phyloP scores from a whole-genome alignment of 2,888 invertebrate species.

The Nephrocerus scutellatus region DNA sequence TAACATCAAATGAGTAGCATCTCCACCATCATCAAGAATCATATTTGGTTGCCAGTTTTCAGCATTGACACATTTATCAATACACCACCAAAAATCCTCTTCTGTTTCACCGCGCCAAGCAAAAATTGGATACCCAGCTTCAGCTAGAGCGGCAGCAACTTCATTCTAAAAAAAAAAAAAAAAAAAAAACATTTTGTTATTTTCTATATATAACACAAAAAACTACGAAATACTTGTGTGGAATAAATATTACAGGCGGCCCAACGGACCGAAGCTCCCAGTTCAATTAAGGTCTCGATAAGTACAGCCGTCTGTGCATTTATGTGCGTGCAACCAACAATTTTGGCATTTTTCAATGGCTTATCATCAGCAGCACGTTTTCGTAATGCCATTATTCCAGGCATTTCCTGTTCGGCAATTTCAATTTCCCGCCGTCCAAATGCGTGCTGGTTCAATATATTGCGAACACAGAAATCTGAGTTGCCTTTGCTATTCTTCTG shows the following conservation, averaged over 20 bases:
- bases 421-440: slow-evolving; percentile 95
- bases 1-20: slow-evolving; percentile 92
- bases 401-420: slow-evolving; percentile 99
- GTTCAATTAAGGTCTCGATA: slow-evolving; percentile 78
- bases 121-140: slow-evolving; percentile 83
- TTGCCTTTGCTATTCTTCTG: slow-evolving; percentile 80
- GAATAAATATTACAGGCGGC: slow-evolving; percentile 98
- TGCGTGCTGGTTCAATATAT: slow-evolving; percentile 77
- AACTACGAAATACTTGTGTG: slow-evolving; percentile 80
- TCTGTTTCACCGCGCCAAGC: slow-evolving; percentile 97
- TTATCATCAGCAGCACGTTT: slow-evolving; percentile 89
- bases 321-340: slow-evolving; percentile 96
- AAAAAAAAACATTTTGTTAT: slow-evolving; percentile 1
- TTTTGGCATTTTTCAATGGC: slow-evolving; percentile 90
- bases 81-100: slow-evolving; percentile 99
- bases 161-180: slow-evolving; percentile 64
- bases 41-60: slow-evolving; percentile 96
- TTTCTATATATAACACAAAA: slow-evolving; percentile 1
- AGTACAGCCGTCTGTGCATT: slow-evolving; percentile 97
- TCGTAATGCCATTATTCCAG: slow-evolving; percentile 90
- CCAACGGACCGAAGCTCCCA: slow-evolving; percentile 92
- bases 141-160: slow-evolving; percentile 91
- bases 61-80: slow-evolving; percentile 87
- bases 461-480: slow-evolving; percentile 89
- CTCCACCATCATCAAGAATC: slow-evolving; percentile 96